Evolutionary conservation across 64 coral and sea anemone species (phyloP).

Genomic region (Pocillopora damicornis): DNA sequence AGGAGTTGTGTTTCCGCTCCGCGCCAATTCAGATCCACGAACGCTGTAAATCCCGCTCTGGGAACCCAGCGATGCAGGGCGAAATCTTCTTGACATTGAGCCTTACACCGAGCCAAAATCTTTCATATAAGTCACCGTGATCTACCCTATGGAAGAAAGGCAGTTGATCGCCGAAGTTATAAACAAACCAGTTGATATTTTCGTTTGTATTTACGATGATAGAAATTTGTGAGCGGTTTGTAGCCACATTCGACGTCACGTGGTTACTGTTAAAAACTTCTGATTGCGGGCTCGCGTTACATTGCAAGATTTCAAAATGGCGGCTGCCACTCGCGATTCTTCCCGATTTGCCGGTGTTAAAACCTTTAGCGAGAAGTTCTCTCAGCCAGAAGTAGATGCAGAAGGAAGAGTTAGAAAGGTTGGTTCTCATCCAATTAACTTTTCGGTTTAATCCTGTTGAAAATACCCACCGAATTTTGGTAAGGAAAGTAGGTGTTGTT

Average conservation of each 20-base stretch:
- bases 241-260: slow-evolving; percentile 36
- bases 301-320: slow-evolving; percentile 64
- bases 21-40: slow-evolving; percentile 79
- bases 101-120: neutral
- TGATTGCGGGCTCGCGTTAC: slow-evolving; percentile 53
- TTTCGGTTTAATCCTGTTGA: neutral
- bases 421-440: neutral
- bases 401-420: slow-evolving; percentile 90
- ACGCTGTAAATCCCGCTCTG: slow-evolving; percentile 95
- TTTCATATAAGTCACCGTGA: slow-evolving; percentile 15
- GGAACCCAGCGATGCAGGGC: slow-evolving; percentile 56
- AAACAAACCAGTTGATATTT: slow-evolving; percentile 15
- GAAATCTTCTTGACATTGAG: slow-evolving; percentile 86
- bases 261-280: neutral
- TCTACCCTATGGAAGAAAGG: neutral
- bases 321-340: slow-evolving; percentile 44
- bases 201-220: slow-evolving; percentile 9
- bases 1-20: slow-evolving; percentile 79
- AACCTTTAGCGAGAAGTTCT: slow-evolving; percentile 91
- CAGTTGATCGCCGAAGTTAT: slow-evolving; percentile 4
- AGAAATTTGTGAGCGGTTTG: slow-evolving; percentile 1
- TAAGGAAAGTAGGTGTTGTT: neutral
- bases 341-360: slow-evolving; percentile 91
- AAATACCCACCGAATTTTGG: neutral
- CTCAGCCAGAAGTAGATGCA: slow-evolving; percentile 87